Percentiles rank a stretch among this genome's conserved stretches.
Conservation (phyloP, 2,888 invertebrate genomes). For the Lucinisca nassula region DNA sequence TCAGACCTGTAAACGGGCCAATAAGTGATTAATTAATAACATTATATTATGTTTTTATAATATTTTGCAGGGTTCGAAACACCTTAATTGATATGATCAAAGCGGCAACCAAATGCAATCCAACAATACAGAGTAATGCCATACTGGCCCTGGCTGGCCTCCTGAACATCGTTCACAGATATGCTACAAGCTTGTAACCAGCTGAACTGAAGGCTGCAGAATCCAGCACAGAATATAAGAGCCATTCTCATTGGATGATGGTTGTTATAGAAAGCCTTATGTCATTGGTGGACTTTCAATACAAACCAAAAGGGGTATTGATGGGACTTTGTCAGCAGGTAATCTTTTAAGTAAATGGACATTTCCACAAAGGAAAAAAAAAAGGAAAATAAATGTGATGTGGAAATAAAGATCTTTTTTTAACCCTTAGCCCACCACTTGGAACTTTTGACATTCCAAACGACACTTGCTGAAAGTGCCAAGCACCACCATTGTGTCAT, state of each 20-base stretch:
- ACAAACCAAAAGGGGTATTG: conserved; percentile 78
- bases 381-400: too few relatives aligned
- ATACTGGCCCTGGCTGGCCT: conserved; percentile 83
- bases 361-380: too few relatives aligned
- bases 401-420: too few relatives aligned
- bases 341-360: too few relatives aligned
- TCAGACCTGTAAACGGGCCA: too few relatives aligned
- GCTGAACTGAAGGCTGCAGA: conserved; percentile 68
- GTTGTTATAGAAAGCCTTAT: conserved; percentile 82
- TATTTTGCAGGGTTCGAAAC: conserved; percentile 79
- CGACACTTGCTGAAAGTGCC: too few relatives aligned
- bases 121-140: conserved; percentile 83
- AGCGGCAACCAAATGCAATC: conserved; percentile 81
- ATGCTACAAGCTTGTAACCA: conserved; percentile 72
- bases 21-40: too few relatives aligned
- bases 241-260: conserved; percentile 83
- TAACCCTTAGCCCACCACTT: too few relatives aligned
- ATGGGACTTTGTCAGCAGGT: conserved; percentile 85
- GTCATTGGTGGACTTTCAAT: conserved; percentile 81
- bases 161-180: conserved; percentile 73
- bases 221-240: conserved; percentile 76
- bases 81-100: conserved; percentile 79
- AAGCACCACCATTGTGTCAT: too few relatives aligned
- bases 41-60: too few relatives aligned
- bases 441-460: too few relatives aligned